Evolutionary conservation across 2,888 invertebrate species (phyloP), one percentile per base, ranked within the genome.

Genomic region (Hydropsyche betteni): DNA sequence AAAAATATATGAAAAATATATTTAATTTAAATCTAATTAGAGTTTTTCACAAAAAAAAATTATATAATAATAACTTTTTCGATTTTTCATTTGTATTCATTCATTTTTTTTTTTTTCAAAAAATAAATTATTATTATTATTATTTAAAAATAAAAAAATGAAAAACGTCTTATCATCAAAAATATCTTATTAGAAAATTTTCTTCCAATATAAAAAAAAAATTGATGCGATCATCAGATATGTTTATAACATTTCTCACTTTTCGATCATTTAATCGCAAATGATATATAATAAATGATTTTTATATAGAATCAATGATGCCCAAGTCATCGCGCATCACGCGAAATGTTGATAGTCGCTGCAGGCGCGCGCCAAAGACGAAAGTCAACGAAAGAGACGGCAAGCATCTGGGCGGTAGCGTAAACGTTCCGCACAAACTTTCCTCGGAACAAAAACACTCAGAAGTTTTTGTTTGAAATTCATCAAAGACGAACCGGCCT

Each of bases 331-430:
- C 50, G 50, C 75, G 24, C 76, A 68, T 64, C 24, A 71, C 24
- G 51, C 55, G 24, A 69, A 72, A 61, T 68, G 74, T 76, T 78
- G 76, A 76, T 75, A 77, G 70, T 75, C 71, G 74, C 79, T 78
- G 77, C 53, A 68, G 12, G 14, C 44, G 38, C 53, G 34, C 61
- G 44, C 44, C 44, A 44, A 77, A 78, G 78, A 78, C 74, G 75
- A 61, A 75, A 77, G 77, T 77, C 76, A 73, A 74, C 71, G 77
- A 79, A 71, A 52, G 79, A 71, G 79, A 79, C 74, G 68, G 75
- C 71, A 68, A 68, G 68, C 75, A 61, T 74, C 68, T 75, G 77
- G 79, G 79, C 79, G 44, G 78, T 79, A 74, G 55, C 78, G 73
- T 44, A 24, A 8, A 10, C 44, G 44, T 4, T 44, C 44, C 76